phyloP scores from a whole-genome alignment of 2,797 vertebrate species.

The Sphaeramia orbicularis region DNA sequence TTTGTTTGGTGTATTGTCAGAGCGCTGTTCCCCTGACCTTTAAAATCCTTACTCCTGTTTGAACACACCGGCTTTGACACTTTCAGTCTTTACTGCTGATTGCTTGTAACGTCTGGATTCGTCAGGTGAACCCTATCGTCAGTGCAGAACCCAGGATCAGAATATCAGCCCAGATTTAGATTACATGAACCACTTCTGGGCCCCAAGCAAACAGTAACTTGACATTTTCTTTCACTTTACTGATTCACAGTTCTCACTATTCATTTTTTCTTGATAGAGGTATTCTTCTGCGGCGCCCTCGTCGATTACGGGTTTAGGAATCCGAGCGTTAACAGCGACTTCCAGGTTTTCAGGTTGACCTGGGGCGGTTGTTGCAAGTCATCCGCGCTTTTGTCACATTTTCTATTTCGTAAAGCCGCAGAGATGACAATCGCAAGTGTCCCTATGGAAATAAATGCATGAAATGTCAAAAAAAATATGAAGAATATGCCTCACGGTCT shows the following conservation, averaged over 20 bases:
- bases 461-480: no score
- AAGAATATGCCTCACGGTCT: no score
- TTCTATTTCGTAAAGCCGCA: no score
- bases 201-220: slow-evolving; percentile 6
- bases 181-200: slow-evolving; percentile 15
- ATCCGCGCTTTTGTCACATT: no score
- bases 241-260: not conserved
- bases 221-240: slow-evolving; percentile 35
- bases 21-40: slow-evolving; percentile 60
- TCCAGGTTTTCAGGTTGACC: no score
- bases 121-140: slow-evolving; percentile 16
- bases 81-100: slow-evolving; percentile 37
- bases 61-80: slow-evolving; percentile 42
- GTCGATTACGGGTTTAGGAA: not conserved
- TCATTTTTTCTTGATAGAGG: not conserved
- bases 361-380: no score
- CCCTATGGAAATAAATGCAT: no score
- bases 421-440: no score
- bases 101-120: slow-evolving; percentile 36
- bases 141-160: not conserved
- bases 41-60: slow-evolving; percentile 44
- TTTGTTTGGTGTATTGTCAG: slow-evolving; percentile 51
- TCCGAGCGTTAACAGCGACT: no score
- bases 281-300: not conserved
- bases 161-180: slow-evolving; percentile 14